phyloP scores from a whole-genome alignment of 2,797 vertebrate genomes.

The Todus mexicanus region DNA sequence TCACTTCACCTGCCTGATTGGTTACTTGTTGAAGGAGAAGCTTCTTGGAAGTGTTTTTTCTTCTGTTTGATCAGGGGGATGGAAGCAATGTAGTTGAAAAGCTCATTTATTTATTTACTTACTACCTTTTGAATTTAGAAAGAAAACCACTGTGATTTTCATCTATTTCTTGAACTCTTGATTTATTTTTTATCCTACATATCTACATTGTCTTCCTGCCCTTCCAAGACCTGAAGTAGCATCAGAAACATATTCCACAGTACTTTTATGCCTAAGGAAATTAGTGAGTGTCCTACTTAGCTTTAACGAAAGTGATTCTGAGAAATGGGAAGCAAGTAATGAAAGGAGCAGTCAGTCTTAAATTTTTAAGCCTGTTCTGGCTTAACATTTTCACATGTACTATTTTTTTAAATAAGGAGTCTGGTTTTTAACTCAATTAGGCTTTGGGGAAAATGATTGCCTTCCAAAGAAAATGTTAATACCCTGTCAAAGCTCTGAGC shows the following conservation, averaged over 20 bases:
- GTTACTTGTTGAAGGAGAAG: slow-evolving; percentile 3
- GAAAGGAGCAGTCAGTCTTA: not conserved
- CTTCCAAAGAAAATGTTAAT: slow-evolving; percentile 65
- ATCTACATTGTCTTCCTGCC: not conserved
- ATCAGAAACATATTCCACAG: not conserved
- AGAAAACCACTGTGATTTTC: not conserved
- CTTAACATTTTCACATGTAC: slow-evolving; percentile 12
- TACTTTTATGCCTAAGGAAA: not conserved
- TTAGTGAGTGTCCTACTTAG: not conserved
- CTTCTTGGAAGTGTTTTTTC: not conserved
- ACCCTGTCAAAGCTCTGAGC: slow-evolving; percentile 38
- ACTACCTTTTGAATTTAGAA: not conserved
- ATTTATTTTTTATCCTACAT: not conserved
- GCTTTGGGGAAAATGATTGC: slow-evolving; percentile 54
- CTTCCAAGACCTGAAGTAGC: not conserved
- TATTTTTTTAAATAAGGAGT: slow-evolving; percentile 21
- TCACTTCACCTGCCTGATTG: not conserved
- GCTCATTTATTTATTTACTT: not conserved
- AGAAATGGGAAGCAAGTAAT: not conserved
- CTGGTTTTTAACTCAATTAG: slow-evolving; percentile 45
- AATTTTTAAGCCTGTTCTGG: slow-evolving; percentile 12
- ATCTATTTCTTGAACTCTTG: not conserved
- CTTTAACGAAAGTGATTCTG: not conserved
- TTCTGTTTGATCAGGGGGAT: not conserved
- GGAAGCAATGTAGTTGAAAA: not conserved